Percentiles rank a stretch among this genome's conserved stretches.
These are phyloP conservation scores for Halocaridina rubra DNA, from an alignment of 2,888 invertebrate species.

Conservation along the genomic window DNA sequence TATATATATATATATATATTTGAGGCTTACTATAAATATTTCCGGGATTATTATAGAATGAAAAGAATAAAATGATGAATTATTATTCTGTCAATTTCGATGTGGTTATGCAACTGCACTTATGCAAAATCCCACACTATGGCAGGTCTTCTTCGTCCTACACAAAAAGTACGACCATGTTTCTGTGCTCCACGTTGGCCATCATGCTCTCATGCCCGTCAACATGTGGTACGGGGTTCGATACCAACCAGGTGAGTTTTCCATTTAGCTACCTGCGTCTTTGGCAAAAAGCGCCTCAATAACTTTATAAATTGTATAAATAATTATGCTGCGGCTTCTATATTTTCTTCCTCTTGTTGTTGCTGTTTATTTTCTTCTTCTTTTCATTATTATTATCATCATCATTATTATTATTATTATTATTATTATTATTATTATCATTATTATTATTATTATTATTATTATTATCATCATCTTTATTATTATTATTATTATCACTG, in stretches of 20 bases:
- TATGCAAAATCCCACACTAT: too few relatives aligned
- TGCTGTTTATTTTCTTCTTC: too few relatives aligned
- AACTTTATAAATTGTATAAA: too few relatives aligned
- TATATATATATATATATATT: conserved; percentile 4
- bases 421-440: background rate
- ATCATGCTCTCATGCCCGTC: conserved; percentile 96
- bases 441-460: too few relatives aligned
- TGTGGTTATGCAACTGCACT: too few relatives aligned
- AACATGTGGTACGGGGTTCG: conserved; percentile 96
- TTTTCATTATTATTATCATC: background rate
- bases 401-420: background rate
- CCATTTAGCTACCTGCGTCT: too few relatives aligned
- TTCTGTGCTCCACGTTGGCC: conserved; percentile 92
- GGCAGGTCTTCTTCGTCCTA: conserved; percentile 91
- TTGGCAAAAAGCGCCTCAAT: too few relatives aligned
- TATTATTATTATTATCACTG: too few relatives aligned
- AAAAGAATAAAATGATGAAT: background rate
- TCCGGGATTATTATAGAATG: background rate
- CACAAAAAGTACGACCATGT: conserved; percentile 95
- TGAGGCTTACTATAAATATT: background rate
- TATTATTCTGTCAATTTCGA: too few relatives aligned
- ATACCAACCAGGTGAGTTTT: conserved; percentile 90
- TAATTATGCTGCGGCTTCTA: too few relatives aligned
- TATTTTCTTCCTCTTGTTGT: too few relatives aligned
- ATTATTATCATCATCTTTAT: too few relatives aligned